phyloP scores from a whole-genome alignment of 2,888 invertebrate genomes.

The Meandrusa payeni region DNA sequence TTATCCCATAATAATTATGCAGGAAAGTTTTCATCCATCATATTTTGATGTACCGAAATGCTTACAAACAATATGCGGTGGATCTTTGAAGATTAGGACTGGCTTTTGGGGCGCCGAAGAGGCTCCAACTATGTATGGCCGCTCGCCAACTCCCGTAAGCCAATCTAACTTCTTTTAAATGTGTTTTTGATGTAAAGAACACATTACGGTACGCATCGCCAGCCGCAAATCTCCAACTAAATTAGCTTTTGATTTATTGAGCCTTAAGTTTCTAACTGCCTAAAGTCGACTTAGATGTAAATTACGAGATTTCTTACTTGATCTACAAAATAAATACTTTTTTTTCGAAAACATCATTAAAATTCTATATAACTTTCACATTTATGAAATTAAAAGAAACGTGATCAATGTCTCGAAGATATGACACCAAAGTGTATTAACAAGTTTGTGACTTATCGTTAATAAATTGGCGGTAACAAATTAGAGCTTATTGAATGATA shows the following conservation, averaged over 20 bases:
- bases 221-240: slow-evolving; percentile 62
- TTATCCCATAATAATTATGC: slow-evolving; percentile 53
- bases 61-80: slow-evolving; percentile 74
- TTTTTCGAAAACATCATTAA: background rate
- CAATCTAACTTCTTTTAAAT: slow-evolving; percentile 81
- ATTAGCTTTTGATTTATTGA: slow-evolving; percentile 73
- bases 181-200: slow-evolving; percentile 80
- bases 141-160: slow-evolving; percentile 75
- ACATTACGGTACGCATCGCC: slow-evolving; percentile 71
- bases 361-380: background rate
- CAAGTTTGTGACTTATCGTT: slow-evolving; percentile 9
- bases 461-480: slow-evolving; percentile 19
- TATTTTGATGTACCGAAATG: slow-evolving; percentile 70
- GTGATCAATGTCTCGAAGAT: no score
- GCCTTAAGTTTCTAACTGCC: slow-evolving; percentile 27
- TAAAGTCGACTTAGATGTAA: slow-evolving; percentile 1
- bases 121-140: slow-evolving; percentile 72
- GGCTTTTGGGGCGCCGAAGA: slow-evolving; percentile 65
- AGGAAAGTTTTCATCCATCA: slow-evolving; percentile 59
- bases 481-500: slow-evolving; percentile 22
- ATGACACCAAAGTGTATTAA: background rate
- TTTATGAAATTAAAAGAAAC: no score
- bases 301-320: background rate
- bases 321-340: slow-evolving; percentile 4
- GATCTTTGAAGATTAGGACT: slow-evolving; percentile 72